phyloP scores from a whole-genome alignment of 2,888 invertebrate genomes.

The Thyatira batis region DNA sequence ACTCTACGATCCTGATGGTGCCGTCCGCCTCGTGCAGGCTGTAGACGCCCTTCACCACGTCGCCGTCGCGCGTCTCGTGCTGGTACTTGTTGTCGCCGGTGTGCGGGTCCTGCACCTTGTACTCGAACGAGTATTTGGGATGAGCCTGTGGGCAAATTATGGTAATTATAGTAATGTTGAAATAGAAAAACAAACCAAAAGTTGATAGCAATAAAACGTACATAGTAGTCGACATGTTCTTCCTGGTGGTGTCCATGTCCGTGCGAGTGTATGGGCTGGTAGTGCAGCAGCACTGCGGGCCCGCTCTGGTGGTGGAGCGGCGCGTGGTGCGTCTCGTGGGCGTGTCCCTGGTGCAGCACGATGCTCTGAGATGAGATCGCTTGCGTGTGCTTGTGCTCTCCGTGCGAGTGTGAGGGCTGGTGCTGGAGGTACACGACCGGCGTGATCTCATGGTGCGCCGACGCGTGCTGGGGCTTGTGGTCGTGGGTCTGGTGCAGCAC shows the following conservation, averaged over 20 bases:
- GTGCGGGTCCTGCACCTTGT: conserved; percentile 69
- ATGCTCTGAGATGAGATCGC: conserved; percentile 6
- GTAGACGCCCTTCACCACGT: conserved; percentile 64
- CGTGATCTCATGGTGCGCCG: not conserved
- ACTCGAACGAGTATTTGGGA: conserved; percentile 57
- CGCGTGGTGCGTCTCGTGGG: conserved; percentile 13
- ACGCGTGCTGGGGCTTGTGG: not conserved
- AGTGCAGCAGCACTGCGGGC: not conserved
- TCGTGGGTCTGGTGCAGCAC: conserved; percentile 11
- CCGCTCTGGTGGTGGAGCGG: conserved; percentile 4
- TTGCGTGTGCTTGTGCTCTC: not conserved
- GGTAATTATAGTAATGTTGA: not conserved
- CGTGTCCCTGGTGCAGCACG: conserved; percentile 22
- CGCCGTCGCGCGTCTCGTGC: conserved; percentile 51
- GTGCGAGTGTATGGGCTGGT: conserved; percentile 15
- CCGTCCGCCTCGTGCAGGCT: conserved; percentile 70
- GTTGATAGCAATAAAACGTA: not conserved
- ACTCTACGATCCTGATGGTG: conserved; percentile 71
- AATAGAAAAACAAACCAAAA: not conserved
- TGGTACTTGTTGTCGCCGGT: conserved; percentile 67
- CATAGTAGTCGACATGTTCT: conserved; percentile 18
- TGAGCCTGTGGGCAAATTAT: conserved; percentile 24
- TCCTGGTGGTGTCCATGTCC: conserved; percentile 19
- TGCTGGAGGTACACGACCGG: not conserved
- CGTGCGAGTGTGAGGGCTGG: not conserved